Evolutionary conservation across 92 coral and sea anemone genomes (phyloP).

Genomic region (Zoanthus gigantus): DNA sequence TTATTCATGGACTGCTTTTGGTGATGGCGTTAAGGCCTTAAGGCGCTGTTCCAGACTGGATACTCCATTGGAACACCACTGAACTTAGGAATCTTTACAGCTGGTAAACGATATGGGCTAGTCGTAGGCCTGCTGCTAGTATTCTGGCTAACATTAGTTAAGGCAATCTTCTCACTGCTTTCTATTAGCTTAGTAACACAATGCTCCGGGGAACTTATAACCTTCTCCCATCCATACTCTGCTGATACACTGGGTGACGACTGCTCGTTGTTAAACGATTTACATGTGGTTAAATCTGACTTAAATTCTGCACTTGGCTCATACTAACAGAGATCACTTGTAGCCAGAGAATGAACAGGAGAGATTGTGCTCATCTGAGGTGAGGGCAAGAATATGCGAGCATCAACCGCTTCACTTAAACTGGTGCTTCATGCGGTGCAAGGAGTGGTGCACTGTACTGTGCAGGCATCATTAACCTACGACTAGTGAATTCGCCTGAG

Average conservation of each 20-base stretch:
- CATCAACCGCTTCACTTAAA: too few relatives aligned
- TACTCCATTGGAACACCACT: slow-evolving; percentile 66
- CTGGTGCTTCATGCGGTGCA: too few relatives aligned
- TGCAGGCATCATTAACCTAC: neutral
- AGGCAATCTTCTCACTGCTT: slow-evolving; percentile 35
- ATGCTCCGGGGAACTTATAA: slow-evolving; percentile 30
- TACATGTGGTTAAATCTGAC: neutral
- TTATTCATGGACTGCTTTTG: too few relatives aligned
- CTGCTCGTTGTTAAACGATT: neutral
- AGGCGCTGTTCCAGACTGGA: slow-evolving; percentile 63
- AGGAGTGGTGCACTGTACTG: too few relatives aligned
- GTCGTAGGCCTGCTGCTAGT: neutral
- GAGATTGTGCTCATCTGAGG: neutral
- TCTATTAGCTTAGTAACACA: slow-evolving; percentile 35
- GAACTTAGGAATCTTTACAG: slow-evolving; percentile 47
- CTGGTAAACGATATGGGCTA: neutral
- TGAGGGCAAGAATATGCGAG: too few relatives aligned
- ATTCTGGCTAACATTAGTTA: slow-evolving; percentile 36
- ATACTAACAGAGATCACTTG: neutral
- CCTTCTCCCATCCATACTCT: slow-evolving; percentile 35
- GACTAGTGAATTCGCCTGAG: neutral
- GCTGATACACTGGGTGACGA: neutral
- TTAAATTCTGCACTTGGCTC: too few relatives aligned
- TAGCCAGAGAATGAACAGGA: neutral
- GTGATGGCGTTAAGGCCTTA: slow-evolving; percentile 25